These are phyloP conservation scores for Micronycteris hirsuta DNA, from an alignment of 2,113 vertebrate species.

Conservation along the genomic window DNA sequence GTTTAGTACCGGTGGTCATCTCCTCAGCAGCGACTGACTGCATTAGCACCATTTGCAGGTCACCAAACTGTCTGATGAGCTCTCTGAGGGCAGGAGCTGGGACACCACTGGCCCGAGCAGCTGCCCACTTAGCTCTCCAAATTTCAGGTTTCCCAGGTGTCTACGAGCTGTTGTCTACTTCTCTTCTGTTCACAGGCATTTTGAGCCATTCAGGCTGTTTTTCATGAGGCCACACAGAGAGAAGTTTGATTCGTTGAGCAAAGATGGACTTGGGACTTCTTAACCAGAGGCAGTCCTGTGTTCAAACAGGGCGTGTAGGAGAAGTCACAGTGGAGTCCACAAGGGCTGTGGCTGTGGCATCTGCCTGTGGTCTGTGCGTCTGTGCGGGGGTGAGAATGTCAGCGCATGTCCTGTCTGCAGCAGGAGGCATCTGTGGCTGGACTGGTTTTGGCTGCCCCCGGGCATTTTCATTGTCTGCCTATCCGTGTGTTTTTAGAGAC, in stretches of 20 bases:
- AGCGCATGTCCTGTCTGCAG: conserved; percentile 20
- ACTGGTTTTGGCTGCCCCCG: not conserved
- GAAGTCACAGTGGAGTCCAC: not conserved
- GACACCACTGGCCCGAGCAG: not conserved
- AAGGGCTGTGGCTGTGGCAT: not conserved
- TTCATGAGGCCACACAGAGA: not conserved
- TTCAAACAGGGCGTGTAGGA: not conserved
- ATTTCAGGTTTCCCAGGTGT: not conserved
- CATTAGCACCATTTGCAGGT: not conserved
- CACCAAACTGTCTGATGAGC: not conserved
- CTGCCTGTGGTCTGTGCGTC: conserved; percentile 32
- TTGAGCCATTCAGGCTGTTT: not conserved
- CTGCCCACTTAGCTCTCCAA: not conserved
- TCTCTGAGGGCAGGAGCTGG: not conserved
- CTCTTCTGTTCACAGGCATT: not conserved
- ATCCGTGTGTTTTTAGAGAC: conserved; percentile 45
- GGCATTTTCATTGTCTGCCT: not conserved
- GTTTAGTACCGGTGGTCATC: not conserved
- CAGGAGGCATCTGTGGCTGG: not conserved
- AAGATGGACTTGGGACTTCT: not conserved
- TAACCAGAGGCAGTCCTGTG: not conserved
- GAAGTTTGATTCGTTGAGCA: not conserved
- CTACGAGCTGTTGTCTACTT: not conserved
- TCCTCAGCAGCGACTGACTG: not conserved
- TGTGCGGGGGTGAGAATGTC: conserved; percentile 6